Base-by-base conservation (phyloP, 2,888 invertebrate genomes). In the Mamestra brassicae region DNA sequence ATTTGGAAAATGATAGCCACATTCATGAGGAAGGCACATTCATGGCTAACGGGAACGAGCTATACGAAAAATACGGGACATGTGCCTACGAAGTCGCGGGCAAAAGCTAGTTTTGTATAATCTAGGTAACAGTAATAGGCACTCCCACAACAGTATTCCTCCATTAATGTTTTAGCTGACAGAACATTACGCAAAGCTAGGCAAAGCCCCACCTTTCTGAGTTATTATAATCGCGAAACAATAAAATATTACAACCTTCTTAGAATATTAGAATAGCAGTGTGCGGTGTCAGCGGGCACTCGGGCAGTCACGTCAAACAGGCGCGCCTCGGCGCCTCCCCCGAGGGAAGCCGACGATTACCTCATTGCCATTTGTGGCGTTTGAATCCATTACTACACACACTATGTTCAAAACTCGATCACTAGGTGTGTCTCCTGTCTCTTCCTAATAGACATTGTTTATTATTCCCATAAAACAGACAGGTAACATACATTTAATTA, bases 281-380 rank as follows among this genome's bases (percentile, higher is more conserved):
- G 76, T 72, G 65, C 58, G 76, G 62, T 71, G 80, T 69, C 67
- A 72, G 64, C 74, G 64, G 64, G 68, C 76, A 79, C 82, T 60
- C 74, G 66, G 64, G 64, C 75, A 79, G 80, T 81, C 83, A 80
- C 83, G 89, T 84, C 85, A 87, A 64, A 73, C 80, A 71, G 87
- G 87, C 87, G 84, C 87, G 87, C 88, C 89, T 88, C 87, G 85
- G 87, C 86, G 86, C 90, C 83, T 81, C 78, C 82, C 86, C 91
- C 83, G 88, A 90, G 93, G 94, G 94, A 95, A 94, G 90, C 87
- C 83, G 84, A 60, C 93, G 84, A 95, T 95, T 95, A 94, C 91
- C 89, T 93, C 92, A 93, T 94, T 92, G 92, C 90, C 88, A 89
- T 89, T 89, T 88, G 87, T 87, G 86, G 84, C 89, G 82, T 88